A percentile compares a stretch with the other conserved stretches of the same genome.
phyloP scores from a whole-genome alignment of 2,888 invertebrate genomes.

The Cryptops parisi region DNA sequence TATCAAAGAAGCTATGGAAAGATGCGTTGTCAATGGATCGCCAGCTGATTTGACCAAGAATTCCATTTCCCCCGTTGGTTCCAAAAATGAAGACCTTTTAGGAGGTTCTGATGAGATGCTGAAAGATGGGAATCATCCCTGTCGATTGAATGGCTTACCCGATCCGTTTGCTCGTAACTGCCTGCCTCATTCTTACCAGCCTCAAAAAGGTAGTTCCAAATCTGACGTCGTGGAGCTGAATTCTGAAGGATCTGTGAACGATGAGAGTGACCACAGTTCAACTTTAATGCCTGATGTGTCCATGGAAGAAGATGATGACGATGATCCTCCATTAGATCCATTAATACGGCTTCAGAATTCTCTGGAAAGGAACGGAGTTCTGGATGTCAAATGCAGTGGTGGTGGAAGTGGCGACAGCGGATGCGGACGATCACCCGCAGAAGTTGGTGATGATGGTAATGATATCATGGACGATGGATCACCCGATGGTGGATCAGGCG shows the following conservation, averaged over 20 bases:
- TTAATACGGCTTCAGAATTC: background rate
- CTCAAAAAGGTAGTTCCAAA: background rate
- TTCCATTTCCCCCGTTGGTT: background rate
- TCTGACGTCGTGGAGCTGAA: background rate
- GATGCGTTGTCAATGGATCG: background rate
- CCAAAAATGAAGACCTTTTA: too few relatives aligned
- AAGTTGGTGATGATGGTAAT: background rate
- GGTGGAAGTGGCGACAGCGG: background rate
- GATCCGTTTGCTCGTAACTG: too few relatives aligned
- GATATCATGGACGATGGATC: background rate
- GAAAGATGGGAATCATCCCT: too few relatives aligned
- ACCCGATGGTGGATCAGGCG: background rate
- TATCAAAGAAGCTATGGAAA: background rate
- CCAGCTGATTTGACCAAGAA: background rate
- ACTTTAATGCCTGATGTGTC: background rate
- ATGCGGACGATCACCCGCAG: background rate
- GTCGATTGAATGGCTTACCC: too few relatives aligned
- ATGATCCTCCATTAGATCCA: background rate
- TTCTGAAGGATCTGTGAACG: background rate
- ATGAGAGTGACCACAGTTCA: conserved; percentile 8
- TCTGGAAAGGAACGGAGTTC: background rate
- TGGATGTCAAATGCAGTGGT: background rate
- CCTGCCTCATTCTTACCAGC: too few relatives aligned
- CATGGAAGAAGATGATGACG: background rate
- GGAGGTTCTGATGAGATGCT: too few relatives aligned